Base-by-base conservation (phyloP, 2,888 invertebrate species). In the Tinea pellionella region DNA sequence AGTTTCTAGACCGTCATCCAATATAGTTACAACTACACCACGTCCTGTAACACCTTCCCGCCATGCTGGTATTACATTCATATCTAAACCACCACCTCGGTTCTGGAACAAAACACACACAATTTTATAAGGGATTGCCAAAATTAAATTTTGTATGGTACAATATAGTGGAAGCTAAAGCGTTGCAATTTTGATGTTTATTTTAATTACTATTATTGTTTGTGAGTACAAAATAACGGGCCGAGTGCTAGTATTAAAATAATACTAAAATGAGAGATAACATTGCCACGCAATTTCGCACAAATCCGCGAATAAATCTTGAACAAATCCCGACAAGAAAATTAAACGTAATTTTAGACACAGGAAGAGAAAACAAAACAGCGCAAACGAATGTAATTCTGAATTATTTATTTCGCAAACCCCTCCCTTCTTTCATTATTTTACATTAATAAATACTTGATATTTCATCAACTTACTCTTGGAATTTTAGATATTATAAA, bases 31-130 rank as follows among this genome's bases (percentile, higher is more conserved):
- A 15, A 98, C 97, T 16, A 98, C 94, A 37, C 97, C 97, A 69
- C 92, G 92, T 37, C 98, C 99, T 0, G 98, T 98, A 71, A 96
- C 92, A 59, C 97, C 98, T 78, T 95, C 93, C 73, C 92, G 90
- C 98, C 99, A 99, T 41, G 97, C 98, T 61, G 94, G 95, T 71
- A 95, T 92, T 64, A 99, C 98, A 80, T 98, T 97, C 98, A 99
- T 98, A 73, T 97, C 97, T 63, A 96, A 82, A 11, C 95, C 96
- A 63, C 92, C 91, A n/a, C 97, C 97, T 61, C 97, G 92, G 77
- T 95, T 95, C 95, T 95, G 77, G 51, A 82, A 73, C 65, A 65
- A 69, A 69, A 65, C 9, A 37, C n/a, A 63, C 63, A 58, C 32
- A 24, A 24, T 24, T 24, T 24, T 6, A 24, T 24, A 6, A 6